A percentile compares a stretch with the other conserved stretches of the same genome.
These are phyloP conservation scores for Diceros bicornis DNA, from an alignment of 2,797 vertebrate species.

Conservation along the genomic window DNA sequence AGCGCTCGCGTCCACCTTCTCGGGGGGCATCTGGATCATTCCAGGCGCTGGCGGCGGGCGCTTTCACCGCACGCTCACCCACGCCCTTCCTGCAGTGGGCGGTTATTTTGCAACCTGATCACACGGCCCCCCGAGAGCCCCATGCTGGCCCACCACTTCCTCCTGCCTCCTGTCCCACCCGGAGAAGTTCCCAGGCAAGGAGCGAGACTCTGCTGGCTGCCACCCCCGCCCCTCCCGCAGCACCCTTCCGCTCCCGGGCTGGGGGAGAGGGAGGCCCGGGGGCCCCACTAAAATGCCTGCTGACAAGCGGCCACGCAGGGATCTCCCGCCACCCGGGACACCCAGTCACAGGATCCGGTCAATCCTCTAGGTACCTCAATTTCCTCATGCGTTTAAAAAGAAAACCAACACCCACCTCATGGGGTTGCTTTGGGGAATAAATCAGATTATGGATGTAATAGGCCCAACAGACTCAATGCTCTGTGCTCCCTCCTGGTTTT, in stretches of 20 bases:
- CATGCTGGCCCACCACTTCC: slow-evolving; percentile 2
- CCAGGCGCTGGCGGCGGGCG: fast-evolving
- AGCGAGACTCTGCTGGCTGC: fast-evolving
- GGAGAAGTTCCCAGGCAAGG: not conserved
- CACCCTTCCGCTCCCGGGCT: not conserved
- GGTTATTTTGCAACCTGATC: not conserved
- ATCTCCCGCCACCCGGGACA: not conserved
- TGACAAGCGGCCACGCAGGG: fast-evolving
- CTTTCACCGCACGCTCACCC: not conserved
- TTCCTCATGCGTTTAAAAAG: not conserved
- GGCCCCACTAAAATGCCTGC: not conserved
- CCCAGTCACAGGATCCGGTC: not conserved
- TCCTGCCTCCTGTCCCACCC: not conserved
- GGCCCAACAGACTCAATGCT: not conserved
- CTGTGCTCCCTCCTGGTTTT: not conserved
- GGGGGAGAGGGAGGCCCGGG: too few species aligned
- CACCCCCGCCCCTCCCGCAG: too few species aligned
- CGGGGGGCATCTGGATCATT: not conserved
- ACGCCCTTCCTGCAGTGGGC: not conserved
- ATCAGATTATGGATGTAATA: not conserved
- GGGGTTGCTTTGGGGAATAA: not conserved
- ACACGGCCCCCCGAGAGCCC: not conserved
- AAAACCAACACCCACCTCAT: not conserved
- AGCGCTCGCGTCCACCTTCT: not conserved
- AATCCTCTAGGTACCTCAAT: not conserved